A percentile compares a stretch with the other conserved stretches of the same genome.
These are phyloP conservation scores for Neolamprologus longior DNA, from an alignment of 2,113 vertebrate genomes.

Conservation along the genomic window DNA sequence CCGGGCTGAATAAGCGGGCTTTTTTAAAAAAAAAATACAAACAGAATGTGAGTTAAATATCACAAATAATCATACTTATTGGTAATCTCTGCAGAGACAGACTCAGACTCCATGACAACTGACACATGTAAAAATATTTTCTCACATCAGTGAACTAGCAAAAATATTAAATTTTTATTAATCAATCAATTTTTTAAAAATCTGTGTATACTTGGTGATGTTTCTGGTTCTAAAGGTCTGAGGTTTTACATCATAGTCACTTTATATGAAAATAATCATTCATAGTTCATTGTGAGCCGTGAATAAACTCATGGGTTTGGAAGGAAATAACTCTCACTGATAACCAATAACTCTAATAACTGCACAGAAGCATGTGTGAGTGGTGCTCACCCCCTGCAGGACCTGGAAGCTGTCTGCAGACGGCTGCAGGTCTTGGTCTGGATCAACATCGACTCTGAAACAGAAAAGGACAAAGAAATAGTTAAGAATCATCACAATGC, in stretches of 20 bases:
- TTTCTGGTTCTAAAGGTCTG: background rate
- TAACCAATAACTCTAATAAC: background rate
- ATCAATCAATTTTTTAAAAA: background rate
- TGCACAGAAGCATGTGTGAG: background rate
- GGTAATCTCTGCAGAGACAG: background rate
- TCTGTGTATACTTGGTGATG: background rate
- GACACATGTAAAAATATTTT: background rate
- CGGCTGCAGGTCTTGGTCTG: conserved; percentile 88
- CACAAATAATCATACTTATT: background rate
- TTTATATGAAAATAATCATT: background rate
- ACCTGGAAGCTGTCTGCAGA: conserved; percentile 95
- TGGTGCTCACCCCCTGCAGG: conserved; percentile 87
- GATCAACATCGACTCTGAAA: conserved; percentile 93
- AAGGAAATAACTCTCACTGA: background rate
- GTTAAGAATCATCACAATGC: background rate
- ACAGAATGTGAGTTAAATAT: background rate
- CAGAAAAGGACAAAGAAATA: conserved; percentile 14
- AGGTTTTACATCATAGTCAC: background rate
- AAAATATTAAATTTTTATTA: accelerated
- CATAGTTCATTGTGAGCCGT: background rate
- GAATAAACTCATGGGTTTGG: background rate
- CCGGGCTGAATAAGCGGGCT: background rate
- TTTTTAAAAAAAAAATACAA: accelerated
- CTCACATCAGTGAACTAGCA: background rate
- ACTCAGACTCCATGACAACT: background rate